Base-by-base conservation (phyloP, 2,113 vertebrate genomes). In the Hippopotamus amphibius region DNA sequence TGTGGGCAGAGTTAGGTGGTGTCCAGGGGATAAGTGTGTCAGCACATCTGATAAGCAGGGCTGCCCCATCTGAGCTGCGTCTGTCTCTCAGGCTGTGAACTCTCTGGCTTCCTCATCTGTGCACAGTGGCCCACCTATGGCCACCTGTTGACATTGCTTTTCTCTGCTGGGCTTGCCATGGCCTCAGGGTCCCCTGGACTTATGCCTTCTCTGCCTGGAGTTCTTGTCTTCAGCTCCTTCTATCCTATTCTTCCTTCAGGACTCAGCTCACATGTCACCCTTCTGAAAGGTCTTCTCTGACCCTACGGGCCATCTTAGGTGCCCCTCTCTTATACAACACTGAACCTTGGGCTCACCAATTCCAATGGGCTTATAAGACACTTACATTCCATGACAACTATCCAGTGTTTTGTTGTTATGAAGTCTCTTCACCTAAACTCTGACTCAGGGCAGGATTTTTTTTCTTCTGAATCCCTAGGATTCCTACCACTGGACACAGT, bases 11-110 rank as follows among this genome's bases (percentile, higher is more conserved):
- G 21, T 30, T 26, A 26, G 61, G 6, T 11, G 17, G 12, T 28
- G 0, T 77, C 24, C 9, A 26, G 43, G 28, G 3, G 4, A 21
- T 19, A 68, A 26, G 10, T 26, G 33, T 24, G 3, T 15, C 9
- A 41, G 8, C 4, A 3, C 6, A 50, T 55, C 59, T 65, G 28
- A 26, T 30, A 43, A 7, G 15, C 28, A 82, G 61, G 5, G 30
- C 26, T 13, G 3, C 7, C 14, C 14, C 11, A 26, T 19, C 53
- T 55, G 21, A 79, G 30, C 61, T 28, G 0, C 50, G 7, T 63
- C 63, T 69, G 0, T 3, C 24, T 69, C 46, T 28, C 1, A 7
- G 17, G 11, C 3, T 37, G 30, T 6, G 33, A 2, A 0, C 6
- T 61, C 7, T 16, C 10, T 30, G 84, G 1, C 5, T 7, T 1